Evolutionary conservation across 2,113 vertebrate species (phyloP), one percentile per base, ranked within the genome.

Genomic region (Poeciliopsis retropinna): DNA sequence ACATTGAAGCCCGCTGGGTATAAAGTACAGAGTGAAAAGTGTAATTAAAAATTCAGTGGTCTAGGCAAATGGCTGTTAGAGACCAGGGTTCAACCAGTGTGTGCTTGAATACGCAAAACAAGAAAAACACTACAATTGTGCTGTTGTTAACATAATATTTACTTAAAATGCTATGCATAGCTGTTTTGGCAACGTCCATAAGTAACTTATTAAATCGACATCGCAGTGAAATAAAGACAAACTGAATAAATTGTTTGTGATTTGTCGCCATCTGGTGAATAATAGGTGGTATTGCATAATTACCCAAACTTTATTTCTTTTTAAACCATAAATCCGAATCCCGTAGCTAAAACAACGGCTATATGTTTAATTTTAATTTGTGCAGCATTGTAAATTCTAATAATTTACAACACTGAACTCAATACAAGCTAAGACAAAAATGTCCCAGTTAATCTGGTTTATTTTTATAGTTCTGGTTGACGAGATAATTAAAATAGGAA

Each of bases 261-360:
- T 66, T 60, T 67, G 64, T 69, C 47, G 32, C 0, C 74, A 51
- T 32, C 79, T 79, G 27, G 30, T 81, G 83, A 79, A 41, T 25
- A 47, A 62, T 3, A 54, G 27, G 30, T 11, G 60, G 60, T 54
- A 66, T 30, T 82, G 39, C 70, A 14, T 1, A 19, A 2, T 60
- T 29, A 19, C 1, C 3, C 47, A 37, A 70, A 14, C 51, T 19
- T 30, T 66, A 9, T 22, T 60, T 71, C 9, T 25, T 71, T 75
- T 76, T 41, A 27, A 28, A 41, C 39, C 6, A 51, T 19, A 39
- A 67, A 72, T 47, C 15, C 22, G 2, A 9, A 70, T 47, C 14
- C 44, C 47, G 65, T 4, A 30, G 28, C 39, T 29, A 12, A 28
- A 29, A 31, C 14, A 17, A 14, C 61, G 5, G 61, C 31, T 15